Evolutionary conservation across 2,113 vertebrate species (phyloP), one percentile per base, ranked within the genome.

Genomic region (Semnopithecus entellus): DNA sequence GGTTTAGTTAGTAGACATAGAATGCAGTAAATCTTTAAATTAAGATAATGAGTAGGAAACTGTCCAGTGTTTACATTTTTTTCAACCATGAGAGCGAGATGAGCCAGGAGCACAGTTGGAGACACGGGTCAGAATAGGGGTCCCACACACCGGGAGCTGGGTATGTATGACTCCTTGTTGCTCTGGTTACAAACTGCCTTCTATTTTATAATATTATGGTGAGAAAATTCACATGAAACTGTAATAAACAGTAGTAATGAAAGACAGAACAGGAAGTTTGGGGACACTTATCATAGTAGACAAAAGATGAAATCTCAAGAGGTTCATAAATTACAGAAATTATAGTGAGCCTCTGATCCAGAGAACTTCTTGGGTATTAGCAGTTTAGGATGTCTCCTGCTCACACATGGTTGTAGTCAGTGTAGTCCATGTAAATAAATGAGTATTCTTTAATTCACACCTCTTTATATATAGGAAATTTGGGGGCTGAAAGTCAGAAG

Each of bases 151-250:
- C 75, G 50, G 20, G 16, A 88, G 40, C 72, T 75, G 20, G 2
- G 25, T 40, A 55, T 8, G 5, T 57, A n/a, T 88, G 38, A 61
- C 16, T 88, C 43, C 48, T 52, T 57, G 32, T 93, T 87, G 73
- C 43, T 96, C 86, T 87, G 8, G 32, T 76, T 88, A 48, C 22
- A 90, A 40, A 70, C 75, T 79, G 52, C 43, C 43, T 85, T 82
- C 23, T 96, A 55, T 83, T 92, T 93, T 87, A 72, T 92, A 94
- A 52, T 93, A 87, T 23, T 86, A n/a, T 76, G 43, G 20, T 43
- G 17, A 79, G 23, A 83, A 89, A 75, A 95, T 80, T 18, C 32
- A 43, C 50, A 64, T 93, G 48, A 32, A 75, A 35, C 20, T 84
- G 2, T 78, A 72, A 91, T 81, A 91, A 96, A 72, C 2, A 80